phyloP scores from a whole-genome alignment of 2,888 invertebrate species.

The Napeogenes sylphis region DNA sequence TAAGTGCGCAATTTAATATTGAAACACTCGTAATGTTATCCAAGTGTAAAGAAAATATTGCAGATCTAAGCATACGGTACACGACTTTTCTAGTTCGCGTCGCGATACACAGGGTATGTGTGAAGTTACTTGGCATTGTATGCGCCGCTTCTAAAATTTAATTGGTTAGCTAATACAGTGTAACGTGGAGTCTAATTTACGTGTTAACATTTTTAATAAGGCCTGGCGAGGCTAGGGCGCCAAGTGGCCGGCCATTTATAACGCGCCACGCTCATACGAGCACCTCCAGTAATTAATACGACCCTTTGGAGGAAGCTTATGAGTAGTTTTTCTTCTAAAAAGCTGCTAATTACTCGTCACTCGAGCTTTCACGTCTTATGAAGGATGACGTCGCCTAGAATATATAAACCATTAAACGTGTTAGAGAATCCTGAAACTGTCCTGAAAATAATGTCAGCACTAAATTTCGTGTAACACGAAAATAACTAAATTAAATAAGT shows the following conservation, averaged over 20 bases:
- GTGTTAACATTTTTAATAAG: constrained; percentile 77
- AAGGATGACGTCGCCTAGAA: constrained; percentile 30
- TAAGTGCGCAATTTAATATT: constrained; percentile 48
- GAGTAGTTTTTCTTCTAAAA: constrained; percentile 75
- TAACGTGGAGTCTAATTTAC: constrained; percentile 71
- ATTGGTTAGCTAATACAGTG: constrained; percentile 74
- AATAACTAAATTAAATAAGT: too few species aligned
- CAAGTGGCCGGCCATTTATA: constrained; percentile 74
- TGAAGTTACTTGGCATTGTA: constrained; percentile 59
- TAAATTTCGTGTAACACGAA: constrained; percentile 1
- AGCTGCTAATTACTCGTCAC: constrained; percentile 70
- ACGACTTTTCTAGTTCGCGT: constrained; percentile 43
- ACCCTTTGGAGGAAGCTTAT: constrained; percentile 75
- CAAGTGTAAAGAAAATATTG: constrained; percentile 47
- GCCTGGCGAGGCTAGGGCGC: constrained; percentile 68
- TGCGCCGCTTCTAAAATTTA: constrained; percentile 65
- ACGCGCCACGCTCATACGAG: constrained; percentile 61
- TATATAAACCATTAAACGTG: constrained; percentile 19
- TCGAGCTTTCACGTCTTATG: constrained; percentile 49
- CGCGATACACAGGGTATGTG: constrained; percentile 42
- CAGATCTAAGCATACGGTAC: constrained; percentile 40
- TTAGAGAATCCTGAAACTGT: constrained; percentile 3
- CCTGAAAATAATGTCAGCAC: constrained; percentile 6
- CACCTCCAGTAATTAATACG: constrained; percentile 74
- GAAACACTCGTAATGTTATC: constrained; percentile 46